Base-by-base conservation (phyloP, 2,113 vertebrate species). In the Prionailurus bengalensis region DNA sequence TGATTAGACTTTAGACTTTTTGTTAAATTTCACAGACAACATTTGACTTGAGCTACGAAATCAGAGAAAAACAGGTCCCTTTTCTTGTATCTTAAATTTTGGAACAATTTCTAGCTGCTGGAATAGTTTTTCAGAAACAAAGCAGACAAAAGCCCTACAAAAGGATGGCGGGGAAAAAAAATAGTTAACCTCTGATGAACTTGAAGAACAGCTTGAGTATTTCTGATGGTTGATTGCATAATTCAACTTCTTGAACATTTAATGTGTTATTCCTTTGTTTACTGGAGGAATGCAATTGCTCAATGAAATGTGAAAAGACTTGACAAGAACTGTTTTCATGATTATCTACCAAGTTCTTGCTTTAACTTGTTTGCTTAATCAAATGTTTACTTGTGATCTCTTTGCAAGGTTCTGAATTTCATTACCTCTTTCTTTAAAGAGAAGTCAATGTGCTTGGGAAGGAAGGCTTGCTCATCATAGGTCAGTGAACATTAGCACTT, bases 361-460 rank as follows among this genome's bases (percentile, higher is more conserved):
- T 94, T 92, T 85, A 92, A 92, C 87, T 94, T 79, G 45, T 71
- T 95, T 92, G 78, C 85, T 94, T 79, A 94, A 93, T 93, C 87
- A 95, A 92, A 76, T 79, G 31, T 82, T 89, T 86, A 86, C 45
- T 89, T 96, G 39, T 85, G 83, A 93, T 96, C 27, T 86, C 78
- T 82, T 95, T 85, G 74, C 45, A 73, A 94, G 79, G 39, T 91
- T 96, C 73, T 93, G n/a, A 97, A 96, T 81, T 95, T 95, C 23
- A 78, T 96, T 94, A 97, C 51, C 78, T 93, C 36, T 89, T 93
- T 87, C 66, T 70, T 93, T 95, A 95, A 83, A 92, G 42, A 97
- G 83, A 97, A 98, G 25, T 66, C 96, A 96, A 91, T 93, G 31
- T 91, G 71, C 68, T 97, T 5, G 4, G 45, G 53, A 89, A 95